Base-by-base conservation (phyloP, 2,888 invertebrate genomes). In the Poecilus cupreus region DNA sequence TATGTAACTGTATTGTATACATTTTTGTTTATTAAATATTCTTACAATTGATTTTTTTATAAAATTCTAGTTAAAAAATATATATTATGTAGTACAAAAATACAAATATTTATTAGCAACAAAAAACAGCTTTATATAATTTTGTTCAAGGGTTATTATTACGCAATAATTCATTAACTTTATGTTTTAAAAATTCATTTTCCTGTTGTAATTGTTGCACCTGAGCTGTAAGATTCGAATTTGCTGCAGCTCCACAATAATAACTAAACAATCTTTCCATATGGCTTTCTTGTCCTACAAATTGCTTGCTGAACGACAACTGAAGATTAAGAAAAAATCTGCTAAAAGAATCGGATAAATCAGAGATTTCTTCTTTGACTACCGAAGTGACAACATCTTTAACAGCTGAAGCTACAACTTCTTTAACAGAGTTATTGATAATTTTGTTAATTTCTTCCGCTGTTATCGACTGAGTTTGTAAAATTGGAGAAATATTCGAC, bases 231-330 rank as follows among this genome's bases (percentile, higher is more conserved):
- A 72, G 18, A 72, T 80, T 80, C 22, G 80, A 70, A 80, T 80
- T 74, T 16, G 39, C 13, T 24, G 68, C 39, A 2, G 72, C 43
- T 11, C 46, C 32, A 10, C 22, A 46, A 13, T 46, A 72, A 13
- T 24, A 54, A 75, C 54, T 54, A 22, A 49, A 49, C n/a, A 72
- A 13, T 10, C 46, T 43, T 22, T 85, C 85, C 51, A 86, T 84
- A 13, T 83, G 83, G 26, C 86, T 84, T 82, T 88, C 88, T 39
- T 87, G 82, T 72, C 86, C 86, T 16, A 88, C 85, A 83, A 87
- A 88, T 78, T 88, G 87, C 83, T 87, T 88, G 22, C 88, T 85
- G 80, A 86, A 85, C 0, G 84, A 85, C 87, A 88, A 86, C 54
- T 87, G 87, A 60, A 87, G 70, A 83, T 88, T 87, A 13, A 88